A percentile compares a stretch with the other conserved stretches of the same genome.
Conservation (phyloP, 2,888 invertebrate genomes). For the Orgyia antiqua region DNA sequence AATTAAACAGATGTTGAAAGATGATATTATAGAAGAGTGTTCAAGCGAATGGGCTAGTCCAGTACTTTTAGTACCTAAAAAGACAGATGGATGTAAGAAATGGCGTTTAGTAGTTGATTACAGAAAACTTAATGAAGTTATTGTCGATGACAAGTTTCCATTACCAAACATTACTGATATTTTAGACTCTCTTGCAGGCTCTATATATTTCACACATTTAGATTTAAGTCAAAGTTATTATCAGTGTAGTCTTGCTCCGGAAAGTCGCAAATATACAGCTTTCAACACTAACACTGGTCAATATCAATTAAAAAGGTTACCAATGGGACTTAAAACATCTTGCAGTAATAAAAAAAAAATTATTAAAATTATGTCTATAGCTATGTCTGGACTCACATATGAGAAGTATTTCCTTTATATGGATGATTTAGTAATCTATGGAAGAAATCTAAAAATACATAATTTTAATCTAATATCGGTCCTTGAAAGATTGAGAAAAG, state of each 20-base stretch:
- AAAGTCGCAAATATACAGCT: neutral
- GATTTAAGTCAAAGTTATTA: neutral
- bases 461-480: neutral
- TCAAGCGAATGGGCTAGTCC: slow-evolving; percentile 1
- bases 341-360: slow-evolving; percentile 2
- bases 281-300: neutral
- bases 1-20: neutral
- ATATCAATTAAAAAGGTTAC: neutral
- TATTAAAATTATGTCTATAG: slow-evolving; percentile 2
- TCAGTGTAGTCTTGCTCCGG: neutral
- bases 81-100: neutral
- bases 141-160: slow-evolving; percentile 1
- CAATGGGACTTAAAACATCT: neutral
- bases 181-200: slow-evolving; percentile 1
- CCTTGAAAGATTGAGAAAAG: neutral
- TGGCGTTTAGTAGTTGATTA: slow-evolving; percentile 3
- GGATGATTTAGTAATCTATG: slow-evolving; percentile 1
- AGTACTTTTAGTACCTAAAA: slow-evolving; percentile 2
- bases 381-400: slow-evolving; percentile 2
- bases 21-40: neutral
- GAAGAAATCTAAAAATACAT: neutral
- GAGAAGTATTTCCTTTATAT: neutral
- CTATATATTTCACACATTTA: neutral
- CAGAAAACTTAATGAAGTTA: neutral
- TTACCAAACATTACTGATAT: slow-evolving; percentile 2